phyloP scores from a whole-genome alignment of 2,113 vertebrate genomes.

The Stegastes partitus region DNA sequence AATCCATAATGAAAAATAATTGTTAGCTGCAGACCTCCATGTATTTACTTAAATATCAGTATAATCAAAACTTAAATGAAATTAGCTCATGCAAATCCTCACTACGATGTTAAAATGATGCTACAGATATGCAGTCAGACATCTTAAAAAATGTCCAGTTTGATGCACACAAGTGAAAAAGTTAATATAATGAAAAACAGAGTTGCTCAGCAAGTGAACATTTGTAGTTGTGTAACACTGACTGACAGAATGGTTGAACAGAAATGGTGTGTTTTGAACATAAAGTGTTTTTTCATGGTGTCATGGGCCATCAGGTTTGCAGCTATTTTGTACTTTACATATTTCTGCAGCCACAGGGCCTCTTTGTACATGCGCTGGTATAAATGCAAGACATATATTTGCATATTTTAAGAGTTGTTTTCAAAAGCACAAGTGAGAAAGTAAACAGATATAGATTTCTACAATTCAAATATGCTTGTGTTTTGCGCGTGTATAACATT shows the following conservation, averaged over 20 bases:
- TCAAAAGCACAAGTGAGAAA: not conserved
- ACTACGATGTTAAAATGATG: not conserved
- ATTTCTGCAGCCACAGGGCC: not conserved
- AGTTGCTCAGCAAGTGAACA: not conserved
- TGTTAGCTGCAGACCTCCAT: not conserved
- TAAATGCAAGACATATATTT: conserved; percentile 3
- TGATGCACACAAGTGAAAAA: not conserved
- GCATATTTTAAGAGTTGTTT: not conserved
- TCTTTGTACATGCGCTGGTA: not conserved
- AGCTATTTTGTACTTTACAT: conserved; percentile 2
- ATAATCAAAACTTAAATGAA: too few species aligned
- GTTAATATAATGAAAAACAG: not conserved
- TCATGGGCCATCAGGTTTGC: conserved; percentile 7
- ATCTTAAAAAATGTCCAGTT: not conserved
- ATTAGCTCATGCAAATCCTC: too few species aligned
- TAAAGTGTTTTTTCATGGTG: not conserved
- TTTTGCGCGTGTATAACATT: not conserved
- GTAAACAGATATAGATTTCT: not conserved
- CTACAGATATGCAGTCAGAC: not conserved
- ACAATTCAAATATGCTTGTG: not conserved
- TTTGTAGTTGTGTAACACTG: not conserved
- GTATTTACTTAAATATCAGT: not conserved
- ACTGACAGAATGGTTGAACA: conserved; percentile 1
- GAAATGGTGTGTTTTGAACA: not conserved
- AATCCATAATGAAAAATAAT: not conserved